Base-by-base conservation (phyloP, 1,140 invertebrate species). In the Muscidifurax raptorellus region DNA sequence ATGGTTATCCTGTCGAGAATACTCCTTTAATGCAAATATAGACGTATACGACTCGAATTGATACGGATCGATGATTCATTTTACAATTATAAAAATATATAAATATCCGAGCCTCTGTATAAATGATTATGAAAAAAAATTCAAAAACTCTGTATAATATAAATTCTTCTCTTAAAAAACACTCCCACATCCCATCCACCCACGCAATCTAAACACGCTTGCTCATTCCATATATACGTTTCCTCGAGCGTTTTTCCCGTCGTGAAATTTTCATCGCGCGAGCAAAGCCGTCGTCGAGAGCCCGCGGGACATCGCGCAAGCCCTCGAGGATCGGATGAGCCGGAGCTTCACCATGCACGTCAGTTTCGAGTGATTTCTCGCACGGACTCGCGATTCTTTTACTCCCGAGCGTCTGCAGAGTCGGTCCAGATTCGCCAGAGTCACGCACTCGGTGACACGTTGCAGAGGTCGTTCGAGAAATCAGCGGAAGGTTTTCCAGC, bases 241-340 rank as follows among this genome's bases (percentile, higher is more conserved):
- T 76, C 15, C 72, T 40, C 15, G 13, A 76, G 44, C 69, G 28
- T 52, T 52, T 67, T 69, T 27, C 67, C 71, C 4, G 10, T 32
- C 7, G 18, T 82, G 69, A 82, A 82, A 59, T 82, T 82, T 82
- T 82, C 47, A 82, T 82, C 25, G 47, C 69, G 40, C 12, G 10
- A 82, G 44, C 18, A 82, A 74, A 82, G 40, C 30, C 69, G 28
- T 30, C 69, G 13, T 18, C 40, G 78, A 28, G 27, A 69, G 28
- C 66, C 78, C 66, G 25, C 32, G 66, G 66, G 66, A 80, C n/a
- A 40, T 59, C 30, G 71, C 44, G 71, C 44, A 18, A 47, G 74
- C 44, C 74, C 74, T 52, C 40, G 40, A 76, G 74, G n/a, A 52
- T 22, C n/a, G 40, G 25, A 47, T 52, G 27, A 76, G 74, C 74